A percentile compares a stretch with the other conserved stretches of the same genome.
These are phyloP conservation scores for Scelioninae gen. 1 DNA, from an alignment of 2,888 invertebrate genomes.

Conservation along the genomic window DNA sequence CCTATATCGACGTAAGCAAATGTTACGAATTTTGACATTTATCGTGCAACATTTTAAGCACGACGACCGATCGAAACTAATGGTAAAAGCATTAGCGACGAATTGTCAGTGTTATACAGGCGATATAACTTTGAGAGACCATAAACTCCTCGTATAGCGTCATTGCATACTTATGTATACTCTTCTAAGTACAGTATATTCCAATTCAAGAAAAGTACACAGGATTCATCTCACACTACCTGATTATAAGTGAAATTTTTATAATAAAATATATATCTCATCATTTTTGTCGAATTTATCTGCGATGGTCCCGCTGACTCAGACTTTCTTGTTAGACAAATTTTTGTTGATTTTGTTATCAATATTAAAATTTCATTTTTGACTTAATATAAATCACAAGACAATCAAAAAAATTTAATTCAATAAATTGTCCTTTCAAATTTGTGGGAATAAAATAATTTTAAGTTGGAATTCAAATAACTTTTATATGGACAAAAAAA, in stretches of 20 bases:
- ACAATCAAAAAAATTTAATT: no score
- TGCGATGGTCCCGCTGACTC: not conserved
- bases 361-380: no score
- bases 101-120: conserved; percentile 82
- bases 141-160: conserved; percentile 82
- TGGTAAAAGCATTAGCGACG: conserved; percentile 82
- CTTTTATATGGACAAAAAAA: no score
- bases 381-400: no score
- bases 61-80: conserved; percentile 79
- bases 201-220: conserved; percentile 52
- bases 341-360: no score
- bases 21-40: conserved; percentile 67
- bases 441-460: no score
- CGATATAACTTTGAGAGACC: conserved; percentile 82
- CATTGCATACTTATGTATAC: conserved; percentile 76
- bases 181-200: conserved; percentile 42
- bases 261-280: conserved; percentile 13
- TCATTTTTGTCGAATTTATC: not conserved
- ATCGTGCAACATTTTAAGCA: conserved; percentile 65
- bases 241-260: conserved; percentile 30
- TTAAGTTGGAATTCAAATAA: no score
- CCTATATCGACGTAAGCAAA: conserved; percentile 42
- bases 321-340: not conserved
- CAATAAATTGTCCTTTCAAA: no score
- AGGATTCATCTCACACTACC: conserved; percentile 23